Conservation (phyloP, 1,140 invertebrate species). For the Drosophila equinoxialis region DNA sequence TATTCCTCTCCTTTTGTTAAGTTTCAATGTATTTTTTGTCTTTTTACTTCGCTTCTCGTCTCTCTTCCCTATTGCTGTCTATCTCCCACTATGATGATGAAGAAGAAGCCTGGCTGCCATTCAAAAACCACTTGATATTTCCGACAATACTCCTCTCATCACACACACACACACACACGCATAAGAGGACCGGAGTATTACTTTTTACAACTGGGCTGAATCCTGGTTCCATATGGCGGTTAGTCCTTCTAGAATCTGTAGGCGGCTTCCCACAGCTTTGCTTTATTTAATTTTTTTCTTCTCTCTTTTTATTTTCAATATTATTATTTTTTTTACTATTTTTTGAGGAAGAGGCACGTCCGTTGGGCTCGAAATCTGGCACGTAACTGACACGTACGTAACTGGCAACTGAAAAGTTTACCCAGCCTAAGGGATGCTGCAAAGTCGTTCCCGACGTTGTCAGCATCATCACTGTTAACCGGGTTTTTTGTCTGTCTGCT, state of each 20-base stretch:
- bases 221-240: constrained; percentile 65
- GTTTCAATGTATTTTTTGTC: constrained; percentile 20
- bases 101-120: constrained; percentile 24
- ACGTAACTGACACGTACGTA: constrained; percentile 52
- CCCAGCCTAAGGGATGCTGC: constrained; percentile 67
- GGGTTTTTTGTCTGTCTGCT: constrained; percentile 44
- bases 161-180: constrained; percentile 24
- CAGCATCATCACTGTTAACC: constrained; percentile 45
- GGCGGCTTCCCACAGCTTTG: constrained; percentile 39
- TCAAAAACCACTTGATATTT: constrained; percentile 75
- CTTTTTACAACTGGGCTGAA: constrained; percentile 52
- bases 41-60: not conserved
- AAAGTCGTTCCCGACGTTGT: constrained; percentile 33
- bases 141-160: constrained; percentile 39
- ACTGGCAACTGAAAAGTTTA: constrained; percentile 40
- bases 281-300: not conserved
- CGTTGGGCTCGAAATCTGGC: constrained; percentile 61
- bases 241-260: constrained; percentile 22
- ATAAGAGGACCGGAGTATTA: constrained; percentile 47
- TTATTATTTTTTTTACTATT: constrained; percentile 12
- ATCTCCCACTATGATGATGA: not conserved
- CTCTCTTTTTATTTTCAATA: not conserved
- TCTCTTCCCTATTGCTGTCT: not conserved
- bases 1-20: constrained; percentile 33
- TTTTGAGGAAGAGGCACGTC: constrained; percentile 48